These are phyloP conservation scores for Porites evermanni DNA, from an alignment of 92 coral and sea anemone species.

Conservation along the genomic window DNA sequence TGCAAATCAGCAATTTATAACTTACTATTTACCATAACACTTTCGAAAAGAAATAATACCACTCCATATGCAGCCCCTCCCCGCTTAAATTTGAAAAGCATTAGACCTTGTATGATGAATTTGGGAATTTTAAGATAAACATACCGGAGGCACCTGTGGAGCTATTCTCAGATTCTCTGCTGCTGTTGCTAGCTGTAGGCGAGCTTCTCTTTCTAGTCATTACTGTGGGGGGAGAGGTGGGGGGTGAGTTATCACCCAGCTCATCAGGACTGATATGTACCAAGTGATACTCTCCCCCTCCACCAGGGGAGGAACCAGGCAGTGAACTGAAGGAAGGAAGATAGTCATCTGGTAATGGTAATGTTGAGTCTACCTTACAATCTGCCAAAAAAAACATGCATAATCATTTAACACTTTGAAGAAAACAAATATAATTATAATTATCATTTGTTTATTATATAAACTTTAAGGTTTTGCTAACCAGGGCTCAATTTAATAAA, in stretches of 20 bases:
- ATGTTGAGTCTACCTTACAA: constrained; percentile 1
- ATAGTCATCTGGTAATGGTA: not conserved
- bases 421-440: not conserved
- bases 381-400: not conserved
- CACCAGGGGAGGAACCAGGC: constrained; percentile 2
- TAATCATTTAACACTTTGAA: not conserved
- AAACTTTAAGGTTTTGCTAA: no score
- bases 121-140: not conserved
- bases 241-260: constrained; percentile 4
- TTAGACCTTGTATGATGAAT: not conserved
- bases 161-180: constrained; percentile 30
- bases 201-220: constrained; percentile 50
- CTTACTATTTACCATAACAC: no score
- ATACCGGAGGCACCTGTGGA: constrained; percentile 26
- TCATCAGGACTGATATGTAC: constrained; percentile 42
- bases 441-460: no score
- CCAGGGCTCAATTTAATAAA: no score
- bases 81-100: no score
- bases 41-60: no score
- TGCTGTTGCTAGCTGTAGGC: constrained; percentile 33
- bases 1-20: no score
- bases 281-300: constrained; percentile 37
- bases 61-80: no score
- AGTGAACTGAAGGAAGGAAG: constrained; percentile 6
- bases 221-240: constrained; percentile 39